Evolutionary conservation across 2,113 vertebrate genomes (phyloP).

Genomic region (Symphodus melops): DNA sequence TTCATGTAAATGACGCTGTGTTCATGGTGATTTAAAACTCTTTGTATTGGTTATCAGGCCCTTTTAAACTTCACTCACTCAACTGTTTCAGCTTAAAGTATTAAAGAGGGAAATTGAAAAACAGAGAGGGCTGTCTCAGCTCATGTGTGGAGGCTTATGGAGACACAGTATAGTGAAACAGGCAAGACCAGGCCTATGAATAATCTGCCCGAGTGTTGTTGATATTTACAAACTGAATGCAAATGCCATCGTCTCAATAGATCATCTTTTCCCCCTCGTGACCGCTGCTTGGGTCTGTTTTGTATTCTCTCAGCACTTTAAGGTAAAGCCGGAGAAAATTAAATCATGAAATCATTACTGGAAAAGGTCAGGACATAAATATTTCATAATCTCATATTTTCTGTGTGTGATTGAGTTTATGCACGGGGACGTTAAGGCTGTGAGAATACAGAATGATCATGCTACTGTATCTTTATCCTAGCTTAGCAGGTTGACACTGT

Average conservation of each 20-base stretch:
- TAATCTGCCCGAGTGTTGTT: conserved; percentile 71
- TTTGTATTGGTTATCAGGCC: conserved; percentile 40
- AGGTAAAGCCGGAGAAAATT: conserved; percentile 77
- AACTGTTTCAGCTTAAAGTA: conserved; percentile 56
- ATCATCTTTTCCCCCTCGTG: conserved; percentile 53
- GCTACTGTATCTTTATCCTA: conserved; percentile 49
- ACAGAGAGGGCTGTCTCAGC: conserved; percentile 45
- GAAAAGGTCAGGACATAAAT: conserved; percentile 82
- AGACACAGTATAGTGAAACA: conserved; percentile 43
- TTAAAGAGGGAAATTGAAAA: conserved; percentile 57
- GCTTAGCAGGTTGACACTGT: conserved; percentile 17
- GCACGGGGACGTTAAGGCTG: conserved; percentile 40
- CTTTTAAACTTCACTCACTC: conserved; percentile 56
- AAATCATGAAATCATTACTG: conserved; percentile 80
- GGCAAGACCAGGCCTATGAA: conserved; percentile 49
- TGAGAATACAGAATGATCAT: conserved; percentile 35
- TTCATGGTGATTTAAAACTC: conserved; percentile 56
- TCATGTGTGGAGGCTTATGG: conserved; percentile 42
- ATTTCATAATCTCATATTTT: conserved; percentile 83
- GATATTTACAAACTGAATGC: conserved; percentile 79
- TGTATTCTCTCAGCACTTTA: conserved; percentile 76
- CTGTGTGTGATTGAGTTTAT: conserved; percentile 68
- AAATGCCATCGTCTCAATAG: conserved; percentile 72
- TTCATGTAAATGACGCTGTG: conserved; percentile 18
- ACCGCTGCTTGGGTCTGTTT: conserved; percentile 52